Evolutionary conservation across 2,797 vertebrate species (phyloP), one percentile per base, ranked within the genome.

Genomic region (Pangasius sanitwongsei): DNA sequence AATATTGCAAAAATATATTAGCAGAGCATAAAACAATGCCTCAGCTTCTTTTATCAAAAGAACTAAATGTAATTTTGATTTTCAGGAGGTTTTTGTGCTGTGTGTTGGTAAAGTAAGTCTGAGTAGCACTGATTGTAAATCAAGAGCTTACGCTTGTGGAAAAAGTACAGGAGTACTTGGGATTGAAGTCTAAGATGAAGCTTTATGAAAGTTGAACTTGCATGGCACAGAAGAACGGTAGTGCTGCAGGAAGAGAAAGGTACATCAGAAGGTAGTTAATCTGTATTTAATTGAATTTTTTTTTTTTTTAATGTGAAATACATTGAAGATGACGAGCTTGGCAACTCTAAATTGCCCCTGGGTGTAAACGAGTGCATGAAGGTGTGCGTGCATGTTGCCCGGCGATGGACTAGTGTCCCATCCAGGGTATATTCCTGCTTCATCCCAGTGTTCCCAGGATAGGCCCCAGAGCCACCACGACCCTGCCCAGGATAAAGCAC

Each of bases 131-230:
- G 63, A 44, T 34, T 34, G 41, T 53, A 67, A 48, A 67, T n/a
- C 11, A 67, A 85, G 11, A 81, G 6, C 11, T 63, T 83, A 41
- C 4, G 31, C 4, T 67, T 85, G 18, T 25, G 3, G 3, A 82
- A 70, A 15, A 34, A n/a, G 59, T 41, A 11, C 23, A 63, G 57
- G 13, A 48, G 9, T 31, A 31, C 3, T 11, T 53, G 9, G 9
- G 41, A 34, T 34, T 77, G 16, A 63, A 86, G 50, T 72, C 84
- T n/a, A 13, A 63, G 53, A 74, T 59, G 55, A 86, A 86, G 37
- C 9, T 12, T 86, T 48, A 20, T 70, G 37, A 48, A 77, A 77
- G 70, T n/a, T 75, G 55, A 75, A 44, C 50, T 86, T 75, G 53
- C 13, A n/a, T 59, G 15, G 23, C 37, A 44, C 16, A 75, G 16